Percentiles rank a stretch among this genome's conserved stretches.
Evolutionary conservation across 2,888 invertebrate genomes (phyloP).

Genomic region (Yponomeuta sedellus): DNA sequence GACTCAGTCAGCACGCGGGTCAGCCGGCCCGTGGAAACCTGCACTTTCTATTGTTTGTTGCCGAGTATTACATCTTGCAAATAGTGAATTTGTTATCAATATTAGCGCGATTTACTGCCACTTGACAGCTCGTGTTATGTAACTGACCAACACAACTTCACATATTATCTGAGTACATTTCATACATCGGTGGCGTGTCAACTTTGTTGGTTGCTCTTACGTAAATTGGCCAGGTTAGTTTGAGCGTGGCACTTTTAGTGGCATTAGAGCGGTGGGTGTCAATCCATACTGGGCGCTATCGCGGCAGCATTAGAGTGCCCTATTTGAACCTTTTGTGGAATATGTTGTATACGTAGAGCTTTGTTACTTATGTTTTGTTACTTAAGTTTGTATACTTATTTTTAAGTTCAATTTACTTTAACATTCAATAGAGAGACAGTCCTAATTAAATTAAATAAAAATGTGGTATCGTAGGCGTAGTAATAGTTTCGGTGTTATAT

Average conservation of each 20-base stretch:
- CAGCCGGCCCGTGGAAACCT: neutral
- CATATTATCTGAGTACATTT: neutral
- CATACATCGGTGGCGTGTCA: neutral
- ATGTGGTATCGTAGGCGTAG: no score
- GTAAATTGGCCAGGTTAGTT: neutral
- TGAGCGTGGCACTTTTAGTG: neutral
- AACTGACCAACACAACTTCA: neutral
- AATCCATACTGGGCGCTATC: neutral
- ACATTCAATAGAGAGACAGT: no score
- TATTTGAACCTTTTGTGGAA: neutral
- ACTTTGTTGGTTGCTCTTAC: neutral
- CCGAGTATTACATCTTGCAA: neutral
- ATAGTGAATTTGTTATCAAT: neutral
- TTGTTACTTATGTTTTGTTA: no score
- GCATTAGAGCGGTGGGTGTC: neutral
- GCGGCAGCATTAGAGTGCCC: neutral
- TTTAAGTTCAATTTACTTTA: no score
- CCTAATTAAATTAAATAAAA: no score
- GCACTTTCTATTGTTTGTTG: neutral
- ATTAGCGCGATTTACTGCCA: slow-evolving; percentile 1
- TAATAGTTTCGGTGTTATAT: no score
- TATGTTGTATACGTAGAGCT: neutral
- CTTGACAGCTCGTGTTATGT: neutral
- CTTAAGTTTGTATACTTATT: no score
- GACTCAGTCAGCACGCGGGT: neutral